A percentile compares a stretch with the other conserved stretches of the same genome.
These are phyloP conservation scores for Polymixis lichenea DNA, from an alignment of 2,888 invertebrate genomes.

Conservation along the genomic window DNA sequence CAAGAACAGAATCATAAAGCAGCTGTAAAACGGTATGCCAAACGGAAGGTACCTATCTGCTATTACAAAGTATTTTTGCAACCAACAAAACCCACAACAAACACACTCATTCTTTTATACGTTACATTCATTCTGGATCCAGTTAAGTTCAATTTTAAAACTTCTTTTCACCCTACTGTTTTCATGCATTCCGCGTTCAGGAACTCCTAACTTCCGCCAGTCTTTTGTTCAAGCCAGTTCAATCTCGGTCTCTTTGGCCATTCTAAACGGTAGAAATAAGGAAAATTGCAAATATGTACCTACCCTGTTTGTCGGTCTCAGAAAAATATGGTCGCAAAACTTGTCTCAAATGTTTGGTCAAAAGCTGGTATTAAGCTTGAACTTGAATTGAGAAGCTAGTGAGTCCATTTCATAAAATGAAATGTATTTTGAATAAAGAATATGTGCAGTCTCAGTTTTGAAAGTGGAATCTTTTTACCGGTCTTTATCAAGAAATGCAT, in stretches of 20 bases:
- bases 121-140: slow-evolving; percentile 34
- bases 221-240: slow-evolving; percentile 53
- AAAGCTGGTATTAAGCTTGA: background rate
- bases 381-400: background rate
- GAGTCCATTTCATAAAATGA: background rate
- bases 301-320: background rate
- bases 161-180: slow-evolving; percentile 36
- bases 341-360: slow-evolving; percentile 14
- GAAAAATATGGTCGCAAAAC: slow-evolving; percentile 25
- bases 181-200: slow-evolving; percentile 55
- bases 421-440: slow-evolving; percentile 23
- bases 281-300: slow-evolving; percentile 27
- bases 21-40: background rate
- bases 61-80: slow-evolving; percentile 16
- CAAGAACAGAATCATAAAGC: background rate
- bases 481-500: slow-evolving; percentile 24
- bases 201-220: slow-evolving; percentile 51
- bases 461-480: background rate
- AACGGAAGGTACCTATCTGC: background rate
- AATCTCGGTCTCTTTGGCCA: slow-evolving; percentile 51
- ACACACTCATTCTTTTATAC: slow-evolving; percentile 26
- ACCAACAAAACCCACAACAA: slow-evolving; percentile 27
- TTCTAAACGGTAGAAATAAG: slow-evolving; percentile 21
- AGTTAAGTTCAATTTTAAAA: slow-evolving; percentile 36
- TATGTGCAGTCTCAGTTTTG: background rate